Evolutionary conservation across 2,797 vertebrate genomes (phyloP).

Genomic region (Neopelma chrysocephalum): DNA sequence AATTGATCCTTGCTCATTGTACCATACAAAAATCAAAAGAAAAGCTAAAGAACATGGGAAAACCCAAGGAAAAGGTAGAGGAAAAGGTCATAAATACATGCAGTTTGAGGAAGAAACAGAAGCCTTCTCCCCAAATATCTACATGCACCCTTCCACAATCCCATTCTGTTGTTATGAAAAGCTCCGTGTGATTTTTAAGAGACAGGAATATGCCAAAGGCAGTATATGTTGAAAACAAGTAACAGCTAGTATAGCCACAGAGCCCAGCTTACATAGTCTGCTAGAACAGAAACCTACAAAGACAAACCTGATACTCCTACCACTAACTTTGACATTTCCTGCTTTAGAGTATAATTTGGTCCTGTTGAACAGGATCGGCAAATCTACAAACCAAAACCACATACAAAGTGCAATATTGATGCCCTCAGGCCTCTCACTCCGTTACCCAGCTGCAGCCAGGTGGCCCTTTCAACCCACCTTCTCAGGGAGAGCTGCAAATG

Average conservation of each 20-base stretch:
- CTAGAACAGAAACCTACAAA: neutral
- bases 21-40: conserved; percentile 41
- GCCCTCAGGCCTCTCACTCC: neutral
- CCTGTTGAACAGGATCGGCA: rapidly evolving
- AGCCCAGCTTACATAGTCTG: neutral
- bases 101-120: neutral
- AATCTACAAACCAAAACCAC: neutral
- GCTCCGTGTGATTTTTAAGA: neutral
- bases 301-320: neutral
- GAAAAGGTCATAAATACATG: conserved; percentile 10
- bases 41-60: conserved; percentile 9
- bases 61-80: neutral
- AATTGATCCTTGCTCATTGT: conserved; percentile 17
- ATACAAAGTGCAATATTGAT: neutral
- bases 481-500: rapidly evolving
- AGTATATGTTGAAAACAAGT: neutral
- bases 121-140: neutral
- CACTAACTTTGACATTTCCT: neutral
- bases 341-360: neutral
- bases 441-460: too few species aligned
- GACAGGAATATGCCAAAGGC: neutral
- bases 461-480: neutral
- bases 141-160: neutral
- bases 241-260: neutral
- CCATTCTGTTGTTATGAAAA: neutral